These are phyloP conservation scores for Catocala fraxini DNA, from an alignment of 2,888 invertebrate genomes.

Conservation along the genomic window DNA sequence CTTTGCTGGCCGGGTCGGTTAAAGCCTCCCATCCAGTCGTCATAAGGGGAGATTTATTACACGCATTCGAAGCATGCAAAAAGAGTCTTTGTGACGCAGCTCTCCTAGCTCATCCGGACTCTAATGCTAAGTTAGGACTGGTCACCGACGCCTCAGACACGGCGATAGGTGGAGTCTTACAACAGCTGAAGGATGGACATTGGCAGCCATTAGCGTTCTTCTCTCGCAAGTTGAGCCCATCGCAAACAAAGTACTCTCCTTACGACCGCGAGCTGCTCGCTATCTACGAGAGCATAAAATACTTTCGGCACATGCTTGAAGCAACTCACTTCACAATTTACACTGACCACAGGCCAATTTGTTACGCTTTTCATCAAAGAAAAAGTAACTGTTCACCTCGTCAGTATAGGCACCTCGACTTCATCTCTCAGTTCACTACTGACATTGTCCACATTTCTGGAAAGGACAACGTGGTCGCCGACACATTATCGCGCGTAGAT, in stretches of 20 bases:
- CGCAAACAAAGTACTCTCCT: too few species aligned
- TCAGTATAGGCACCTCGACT: conserved; percentile 36
- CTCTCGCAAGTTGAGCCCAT: conserved; percentile 1
- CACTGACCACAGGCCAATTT: background rate
- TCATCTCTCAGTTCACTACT: conserved; percentile 63
- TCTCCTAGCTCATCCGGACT: conserved; percentile 10
- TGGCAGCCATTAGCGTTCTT: conserved; percentile 23
- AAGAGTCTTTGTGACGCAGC: conserved; percentile 7
- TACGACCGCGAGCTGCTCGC: too few species aligned
- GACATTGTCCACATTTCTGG: conserved; percentile 61
- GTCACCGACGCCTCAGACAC: conserved; percentile 20
- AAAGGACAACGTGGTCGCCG: conserved; percentile 12
- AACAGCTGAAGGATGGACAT: background rate
- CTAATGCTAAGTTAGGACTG: conserved; percentile 5
- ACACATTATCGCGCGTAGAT: conserved; percentile 14
- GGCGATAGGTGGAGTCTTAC: conserved; percentile 14
- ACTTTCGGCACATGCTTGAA: conserved; percentile 5
- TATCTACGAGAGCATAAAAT: too few species aligned
- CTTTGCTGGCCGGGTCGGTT: conserved; percentile 1
- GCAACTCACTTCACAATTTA: conserved; percentile 8
- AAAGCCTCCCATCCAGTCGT: conserved; percentile 10
- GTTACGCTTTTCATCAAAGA: conserved; percentile 9
- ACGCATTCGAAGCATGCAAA: conserved; percentile 9
- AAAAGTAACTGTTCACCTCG: conserved; percentile 10
- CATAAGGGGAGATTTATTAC: background rate